Evolutionary conservation across 2,797 vertebrate genomes (phyloP), one percentile per base, ranked within the genome.

Genomic region (Typhlichthys eigenmanni): DNA sequence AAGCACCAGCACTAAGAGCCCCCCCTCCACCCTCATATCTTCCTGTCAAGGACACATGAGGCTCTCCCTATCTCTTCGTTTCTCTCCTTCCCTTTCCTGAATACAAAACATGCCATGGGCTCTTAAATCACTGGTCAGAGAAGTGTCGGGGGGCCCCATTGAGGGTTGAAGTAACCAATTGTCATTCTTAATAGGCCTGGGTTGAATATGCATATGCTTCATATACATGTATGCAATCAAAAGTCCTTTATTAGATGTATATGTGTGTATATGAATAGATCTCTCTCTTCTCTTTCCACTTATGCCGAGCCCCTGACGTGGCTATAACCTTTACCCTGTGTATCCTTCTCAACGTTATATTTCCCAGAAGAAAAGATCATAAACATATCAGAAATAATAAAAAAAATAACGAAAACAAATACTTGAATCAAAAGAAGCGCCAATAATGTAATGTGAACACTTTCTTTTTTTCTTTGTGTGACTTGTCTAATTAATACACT

Each of bases 361-460:
- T 85, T 83, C 90, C 91, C 85, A 90, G 92, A 93, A 85, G 81
- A 91, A 75, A 74, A 86, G 79, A 88, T 89, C 85, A 88, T 90
- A 88, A 91, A 93, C 92, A 93, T 93, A 93, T 93, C 92, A 93
- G 86, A 90, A 87, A 29, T 29, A 29, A 29, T 29, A 29, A 86
- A 90, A 92, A 90, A 93, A 93, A 92, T 88, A 96, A 95, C 94
- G 94, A 93, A 93, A 92, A 95, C 92, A 95, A 95, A 98, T 98
- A 98, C 95, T 98, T 98, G 96, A 98, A 98, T 96, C 92, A 87
- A 90, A 92, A 91, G 81, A 92, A 95, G 95, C 95, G 95, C 95
- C 95, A 95, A 96, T 93, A 95, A 94, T 92, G 91, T 95, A 97
- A 97, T 96, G 96, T 96, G 96, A 97, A 96, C 92, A 93, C 92